These are phyloP conservation scores for Aphodius granarius DNA, from an alignment of 2,888 invertebrate genomes.

Conservation along the genomic window DNA sequence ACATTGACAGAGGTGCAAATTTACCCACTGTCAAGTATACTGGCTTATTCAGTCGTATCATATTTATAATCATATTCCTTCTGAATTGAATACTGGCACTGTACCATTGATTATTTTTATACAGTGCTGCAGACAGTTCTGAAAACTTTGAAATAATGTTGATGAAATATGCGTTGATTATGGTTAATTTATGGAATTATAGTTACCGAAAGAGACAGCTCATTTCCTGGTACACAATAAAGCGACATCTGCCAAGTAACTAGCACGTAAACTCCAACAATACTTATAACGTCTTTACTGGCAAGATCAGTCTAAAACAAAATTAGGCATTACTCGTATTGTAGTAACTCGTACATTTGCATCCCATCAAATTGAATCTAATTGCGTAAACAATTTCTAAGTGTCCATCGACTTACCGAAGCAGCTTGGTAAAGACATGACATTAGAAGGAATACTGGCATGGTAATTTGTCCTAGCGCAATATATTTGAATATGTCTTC, in stretches of 20 bases:
- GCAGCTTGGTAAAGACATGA: background rate
- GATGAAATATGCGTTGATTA: too few relatives aligned
- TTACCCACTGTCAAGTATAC: background rate
- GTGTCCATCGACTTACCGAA: background rate
- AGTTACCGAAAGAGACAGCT: background rate
- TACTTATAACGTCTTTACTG: background rate
- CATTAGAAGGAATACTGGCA: background rate
- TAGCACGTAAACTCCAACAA: background rate
- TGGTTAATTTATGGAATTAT: background rate
- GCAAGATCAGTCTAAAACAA: background rate
- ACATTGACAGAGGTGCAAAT: background rate
- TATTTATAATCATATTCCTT: background rate
- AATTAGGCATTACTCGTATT: too few relatives aligned
- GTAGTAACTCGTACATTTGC: too few relatives aligned
- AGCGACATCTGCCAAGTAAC: background rate
- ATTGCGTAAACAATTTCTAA: too few relatives aligned
- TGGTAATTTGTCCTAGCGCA: background rate
- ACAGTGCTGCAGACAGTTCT: background rate
- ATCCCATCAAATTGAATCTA: too few relatives aligned
- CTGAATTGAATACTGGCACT: background rate
- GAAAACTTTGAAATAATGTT: background rate
- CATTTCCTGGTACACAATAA: background rate
- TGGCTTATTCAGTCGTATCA: background rate
- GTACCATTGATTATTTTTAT: background rate
- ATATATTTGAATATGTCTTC: background rate